Base-by-base conservation (phyloP, 1,140 invertebrate genomes). In the Leptinotarsa lineolata region DNA sequence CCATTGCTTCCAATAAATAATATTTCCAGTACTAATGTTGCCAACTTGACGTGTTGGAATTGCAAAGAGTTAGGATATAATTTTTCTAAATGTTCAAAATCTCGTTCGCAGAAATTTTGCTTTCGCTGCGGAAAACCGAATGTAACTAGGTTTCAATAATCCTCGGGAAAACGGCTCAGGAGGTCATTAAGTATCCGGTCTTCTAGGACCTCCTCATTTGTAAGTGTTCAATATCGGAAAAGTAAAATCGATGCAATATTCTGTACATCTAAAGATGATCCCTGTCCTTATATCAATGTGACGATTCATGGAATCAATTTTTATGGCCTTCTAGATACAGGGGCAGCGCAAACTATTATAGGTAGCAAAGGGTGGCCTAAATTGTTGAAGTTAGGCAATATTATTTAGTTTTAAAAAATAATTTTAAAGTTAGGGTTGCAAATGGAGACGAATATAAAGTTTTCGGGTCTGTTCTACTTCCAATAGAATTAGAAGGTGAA, bases 151-250 rank as follows among this genome's bases (percentile, higher is more conserved):
- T 5, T 24, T 16, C 22, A 30, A 45, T 45, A 13, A 67, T 67
- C 21, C 4, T 15, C 30, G 30, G 65, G 39, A 16, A 67, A 67
- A 67, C 65, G 65, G 65, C 11, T 67, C 65, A 13, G 30, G 65
- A 67, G 65, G 39, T 67, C 65, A 24, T 67, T 24, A 45, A 24
- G 3, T 67, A 5, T 24, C 65, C 68, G 46, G 68, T 6, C 1
- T 67, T 67, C 65, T 30, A 44, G 65, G 65, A n/a, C n/a, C n/a
- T n/a, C n/a, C n/a, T n/a, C n/a, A n/a, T 70, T 70, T 59, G 45
- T 70, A 16, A 21, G 48, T 21, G 12, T 21, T 13, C 46, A 70
- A 39, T 72, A 44, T 18, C 12, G 24, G 39, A 54, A 24, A 20
- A 18, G 45, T n/a, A 45, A 59, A 58, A 70, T 58, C 3, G 45